Evolutionary conservation across 2,113 vertebrate species (phyloP).

Genomic region (Callorhinus ursinus): DNA sequence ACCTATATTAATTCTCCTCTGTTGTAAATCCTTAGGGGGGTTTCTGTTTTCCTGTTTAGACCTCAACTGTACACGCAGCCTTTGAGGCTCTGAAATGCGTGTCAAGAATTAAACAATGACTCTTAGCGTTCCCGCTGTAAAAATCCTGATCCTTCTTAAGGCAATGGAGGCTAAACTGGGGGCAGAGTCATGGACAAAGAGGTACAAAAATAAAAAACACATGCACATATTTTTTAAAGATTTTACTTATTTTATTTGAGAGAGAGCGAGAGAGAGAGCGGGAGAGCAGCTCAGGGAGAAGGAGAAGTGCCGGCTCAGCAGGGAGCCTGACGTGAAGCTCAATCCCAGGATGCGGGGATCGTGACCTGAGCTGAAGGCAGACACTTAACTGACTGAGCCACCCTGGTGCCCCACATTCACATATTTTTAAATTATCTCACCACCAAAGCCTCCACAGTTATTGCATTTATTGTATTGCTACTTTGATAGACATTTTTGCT

Average conservation of each 20-base stretch:
- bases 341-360: not conserved
- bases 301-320: not conserved
- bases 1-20: not conserved
- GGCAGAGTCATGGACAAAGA: not conserved
- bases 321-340: not conserved
- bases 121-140: not conserved
- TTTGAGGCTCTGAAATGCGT: conserved; percentile 35
- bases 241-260: not conserved
- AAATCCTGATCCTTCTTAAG: conserved; percentile 28
- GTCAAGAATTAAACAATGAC: not conserved
- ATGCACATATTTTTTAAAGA: not conserved
- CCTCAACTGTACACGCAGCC: not conserved
- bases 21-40: not conserved
- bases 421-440: not conserved
- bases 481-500: not conserved
- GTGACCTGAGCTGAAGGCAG: not conserved
- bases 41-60: conserved; percentile 38
- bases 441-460: not conserved
- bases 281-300: not conserved
- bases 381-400: not conserved
- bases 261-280: not conserved
- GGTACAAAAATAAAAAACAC: not conserved
- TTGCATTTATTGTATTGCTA: not conserved
- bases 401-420: not conserved
- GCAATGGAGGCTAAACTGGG: not conserved